phyloP scores from a whole-genome alignment of 92 coral and sea anemone genomes.

The Galaxea fascicularis region DNA sequence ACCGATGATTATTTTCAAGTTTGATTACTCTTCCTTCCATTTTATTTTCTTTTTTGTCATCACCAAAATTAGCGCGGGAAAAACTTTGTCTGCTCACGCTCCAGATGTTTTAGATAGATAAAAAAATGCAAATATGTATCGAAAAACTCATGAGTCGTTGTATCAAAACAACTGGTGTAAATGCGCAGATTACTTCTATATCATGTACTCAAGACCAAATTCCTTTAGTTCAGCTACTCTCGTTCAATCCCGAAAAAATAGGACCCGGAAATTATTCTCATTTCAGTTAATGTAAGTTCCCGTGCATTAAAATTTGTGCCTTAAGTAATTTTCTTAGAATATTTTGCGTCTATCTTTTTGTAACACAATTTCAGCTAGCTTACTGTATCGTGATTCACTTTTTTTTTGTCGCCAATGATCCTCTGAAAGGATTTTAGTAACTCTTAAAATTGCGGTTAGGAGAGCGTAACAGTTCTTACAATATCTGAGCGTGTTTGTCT shows the following conservation, averaged over 20 bases:
- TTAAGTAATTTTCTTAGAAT: background rate
- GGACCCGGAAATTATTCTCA: background rate
- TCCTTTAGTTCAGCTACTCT: conserved; percentile 19
- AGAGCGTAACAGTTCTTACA: background rate
- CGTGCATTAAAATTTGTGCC: background rate
- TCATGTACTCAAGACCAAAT: conserved; percentile 9
- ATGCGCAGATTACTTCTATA: conserved; percentile 18
- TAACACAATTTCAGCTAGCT: background rate
- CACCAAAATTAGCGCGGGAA: background rate
- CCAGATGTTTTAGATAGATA: conserved; percentile 21
- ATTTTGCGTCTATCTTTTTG: background rate
- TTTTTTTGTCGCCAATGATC: conserved; percentile 6
- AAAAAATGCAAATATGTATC: conserved; percentile 10
- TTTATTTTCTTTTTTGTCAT: background rate
- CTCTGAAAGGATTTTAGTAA: background rate
- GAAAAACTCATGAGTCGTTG: conserved; percentile 12
- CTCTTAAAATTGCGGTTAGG: background rate
- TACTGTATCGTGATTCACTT: background rate
- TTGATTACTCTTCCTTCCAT: background rate
- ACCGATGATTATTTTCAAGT: background rate
- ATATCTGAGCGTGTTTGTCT: background rate
- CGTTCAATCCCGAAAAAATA: background rate
- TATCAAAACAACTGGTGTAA: background rate
- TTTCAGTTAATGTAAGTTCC: background rate
- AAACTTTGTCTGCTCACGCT: no score